Percentiles rank a stretch among this genome's conserved stretches.
phyloP scores from a whole-genome alignment of 2,888 invertebrate genomes.

The Nesidiocoris tenuis region DNA sequence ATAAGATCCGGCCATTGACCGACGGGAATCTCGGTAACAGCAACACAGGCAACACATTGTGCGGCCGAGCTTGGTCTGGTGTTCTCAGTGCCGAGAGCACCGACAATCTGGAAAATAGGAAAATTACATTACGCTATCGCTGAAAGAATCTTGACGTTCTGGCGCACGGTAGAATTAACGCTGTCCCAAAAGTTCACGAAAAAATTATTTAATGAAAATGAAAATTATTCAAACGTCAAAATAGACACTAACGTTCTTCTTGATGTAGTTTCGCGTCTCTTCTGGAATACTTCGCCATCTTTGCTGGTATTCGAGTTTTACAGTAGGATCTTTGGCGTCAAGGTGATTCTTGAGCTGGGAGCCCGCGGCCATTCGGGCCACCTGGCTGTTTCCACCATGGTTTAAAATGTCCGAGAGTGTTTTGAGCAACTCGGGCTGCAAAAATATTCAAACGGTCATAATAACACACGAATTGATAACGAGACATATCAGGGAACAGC shows the following conservation, averaged over 20 bases:
- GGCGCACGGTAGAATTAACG: background rate
- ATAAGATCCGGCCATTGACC: conserved; percentile 93
- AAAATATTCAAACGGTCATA: too few relatives aligned
- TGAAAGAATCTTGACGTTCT: background rate
- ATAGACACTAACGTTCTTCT: conserved; percentile 80
- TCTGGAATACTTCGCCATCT: conserved; percentile 90
- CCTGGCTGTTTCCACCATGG: conserved; percentile 84
- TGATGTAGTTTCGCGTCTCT: conserved; percentile 83
- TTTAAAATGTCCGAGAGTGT: conserved; percentile 89
- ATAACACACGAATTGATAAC: too few relatives aligned
- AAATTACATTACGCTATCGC: background rate
- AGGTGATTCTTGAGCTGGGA: conserved; percentile 97
- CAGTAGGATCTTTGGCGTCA: conserved; percentile 85
- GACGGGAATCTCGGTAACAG: conserved; percentile 91
- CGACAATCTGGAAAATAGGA: conserved; percentile 69
- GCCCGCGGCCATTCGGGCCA: conserved; percentile 97
- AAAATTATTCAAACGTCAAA: background rate
- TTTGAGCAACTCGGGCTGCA: conserved; percentile 82
- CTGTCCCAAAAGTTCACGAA: background rate
- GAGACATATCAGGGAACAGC: too few relatives aligned
- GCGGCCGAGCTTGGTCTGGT: conserved; percentile 95
- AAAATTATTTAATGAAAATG: background rate
- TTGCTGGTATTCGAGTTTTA: conserved; percentile 81
- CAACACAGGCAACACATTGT: conserved; percentile 98
- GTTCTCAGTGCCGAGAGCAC: conserved; percentile 93